Evolutionary conservation across 1,140 invertebrate species (phyloP).

Genomic region (Delia radicum): DNA sequence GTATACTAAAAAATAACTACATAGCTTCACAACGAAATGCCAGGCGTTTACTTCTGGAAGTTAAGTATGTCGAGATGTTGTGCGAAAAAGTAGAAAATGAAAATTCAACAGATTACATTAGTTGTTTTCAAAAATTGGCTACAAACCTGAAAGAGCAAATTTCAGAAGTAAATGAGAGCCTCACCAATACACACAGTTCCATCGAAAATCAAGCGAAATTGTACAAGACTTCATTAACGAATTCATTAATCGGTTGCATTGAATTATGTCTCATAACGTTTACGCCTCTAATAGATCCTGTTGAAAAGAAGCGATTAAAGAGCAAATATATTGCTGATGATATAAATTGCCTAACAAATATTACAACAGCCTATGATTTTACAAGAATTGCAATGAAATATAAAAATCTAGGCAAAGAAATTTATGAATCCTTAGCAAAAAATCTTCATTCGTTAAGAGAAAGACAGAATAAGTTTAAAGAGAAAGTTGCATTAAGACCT

Average conservation of each 20-base stretch:
- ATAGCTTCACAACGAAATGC: conserved; percentile 24
- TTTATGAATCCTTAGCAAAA: conserved; percentile 43
- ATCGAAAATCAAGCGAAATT: background rate
- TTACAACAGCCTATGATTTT: conserved; percentile 42
- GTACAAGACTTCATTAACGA: conserved; percentile 30
- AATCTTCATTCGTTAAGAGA: conserved; percentile 44
- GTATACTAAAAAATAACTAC: conserved; percentile 28
- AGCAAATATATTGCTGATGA: conserved; percentile 68
- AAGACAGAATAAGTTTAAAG: conserved; percentile 48
- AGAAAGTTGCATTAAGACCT: conserved; percentile 62
- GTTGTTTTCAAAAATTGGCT: conserved; percentile 34
- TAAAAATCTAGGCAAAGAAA: conserved; percentile 42
- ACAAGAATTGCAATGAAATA: conserved; percentile 50
- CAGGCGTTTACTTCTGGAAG: conserved; percentile 37
- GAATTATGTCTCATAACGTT: conserved; percentile 58
- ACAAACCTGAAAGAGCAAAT: background rate
- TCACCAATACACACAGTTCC: background rate
- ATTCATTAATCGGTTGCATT: conserved; percentile 45
- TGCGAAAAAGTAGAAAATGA: conserved; percentile 18
- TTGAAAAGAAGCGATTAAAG: conserved; percentile 70
- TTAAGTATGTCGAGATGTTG: conserved; percentile 32
- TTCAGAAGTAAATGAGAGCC: background rate
- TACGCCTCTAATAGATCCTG: conserved; percentile 69
- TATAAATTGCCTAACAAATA: conserved; percentile 47
- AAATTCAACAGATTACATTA: conserved; percentile 28